phyloP scores from a whole-genome alignment of 2,888 invertebrate genomes.

The Limnephilus marmoratus region DNA sequence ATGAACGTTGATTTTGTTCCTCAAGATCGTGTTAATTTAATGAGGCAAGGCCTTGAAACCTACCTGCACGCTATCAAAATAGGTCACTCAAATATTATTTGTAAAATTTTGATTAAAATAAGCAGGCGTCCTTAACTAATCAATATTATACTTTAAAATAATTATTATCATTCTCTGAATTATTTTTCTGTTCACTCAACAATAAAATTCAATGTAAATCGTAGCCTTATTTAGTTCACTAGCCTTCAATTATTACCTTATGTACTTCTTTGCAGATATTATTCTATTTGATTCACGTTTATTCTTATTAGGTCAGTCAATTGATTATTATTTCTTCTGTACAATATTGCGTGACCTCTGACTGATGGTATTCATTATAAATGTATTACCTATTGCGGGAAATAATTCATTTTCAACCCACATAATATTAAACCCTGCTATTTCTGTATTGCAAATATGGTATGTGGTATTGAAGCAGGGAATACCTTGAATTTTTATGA shows the following conservation, averaged over 20 bases:
- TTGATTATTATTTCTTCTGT: not conserved
- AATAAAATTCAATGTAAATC: not conserved
- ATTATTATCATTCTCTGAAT: not conserved
- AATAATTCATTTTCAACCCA: not conserved
- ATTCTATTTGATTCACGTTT: not conserved
- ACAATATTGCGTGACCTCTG: not conserved
- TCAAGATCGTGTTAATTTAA: not conserved
- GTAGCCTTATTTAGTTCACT: not conserved
- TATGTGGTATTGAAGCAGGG: not conserved
- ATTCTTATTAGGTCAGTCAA: not conserved
- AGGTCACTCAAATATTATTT: not conserved
- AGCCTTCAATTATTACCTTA: not conserved
- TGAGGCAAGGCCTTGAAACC: not conserved
- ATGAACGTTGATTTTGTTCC: not conserved
- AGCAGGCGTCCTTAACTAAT: not conserved
- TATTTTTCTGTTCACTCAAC: not conserved
- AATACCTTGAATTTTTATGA: not conserved
- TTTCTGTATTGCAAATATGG: not conserved
- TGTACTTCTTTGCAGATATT: not conserved
- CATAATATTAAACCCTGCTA: not conserved
- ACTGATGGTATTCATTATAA: not conserved
- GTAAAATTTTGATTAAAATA: not conserved
- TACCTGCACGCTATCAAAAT: not conserved
- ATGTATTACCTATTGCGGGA: not conserved
- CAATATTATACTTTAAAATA: not conserved